A percentile compares a stretch with the other conserved stretches of the same genome.
Conservation (phyloP, 1,140 invertebrate genomes). For the Nixonia krombeini region DNA sequence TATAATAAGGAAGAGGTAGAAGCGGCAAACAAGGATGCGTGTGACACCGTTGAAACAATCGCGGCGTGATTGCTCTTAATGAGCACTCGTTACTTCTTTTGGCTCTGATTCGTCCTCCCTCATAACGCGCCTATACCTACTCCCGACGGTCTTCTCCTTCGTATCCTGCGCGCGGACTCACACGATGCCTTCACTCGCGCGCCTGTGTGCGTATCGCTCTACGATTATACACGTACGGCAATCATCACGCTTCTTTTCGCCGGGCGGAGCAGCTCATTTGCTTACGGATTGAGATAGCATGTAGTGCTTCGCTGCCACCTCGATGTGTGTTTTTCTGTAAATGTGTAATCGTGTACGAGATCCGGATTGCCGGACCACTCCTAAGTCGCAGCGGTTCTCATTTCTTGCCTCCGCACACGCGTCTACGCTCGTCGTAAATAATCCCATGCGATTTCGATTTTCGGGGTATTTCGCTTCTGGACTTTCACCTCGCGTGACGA, state of each 20-base stretch:
- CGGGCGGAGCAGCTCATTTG: constrained; percentile 63
- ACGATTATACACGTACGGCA: constrained; percentile 42
- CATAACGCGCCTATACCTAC: constrained; percentile 9
- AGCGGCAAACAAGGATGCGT: constrained; percentile 55
- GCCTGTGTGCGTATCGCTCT: constrained; percentile 16
- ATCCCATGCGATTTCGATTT: too few species aligned
- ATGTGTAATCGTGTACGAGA: constrained; percentile 57
- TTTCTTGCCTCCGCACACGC: too few species aligned
- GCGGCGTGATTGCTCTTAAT: constrained; percentile 68
- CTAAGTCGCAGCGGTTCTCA: constrained; percentile 50
- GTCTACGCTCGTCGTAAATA: too few species aligned
- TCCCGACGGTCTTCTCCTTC: constrained; percentile 1
- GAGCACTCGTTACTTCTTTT: constrained; percentile 68
- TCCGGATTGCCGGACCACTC: constrained; percentile 61
- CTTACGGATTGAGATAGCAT: constrained; percentile 68
- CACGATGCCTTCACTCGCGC: constrained; percentile 10
- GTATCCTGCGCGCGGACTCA: constrained; percentile 6
- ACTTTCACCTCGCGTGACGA: too few species aligned
- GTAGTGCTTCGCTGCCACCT: constrained; percentile 59
- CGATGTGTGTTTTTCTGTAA: constrained; percentile 62
- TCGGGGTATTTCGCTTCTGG: too few species aligned
- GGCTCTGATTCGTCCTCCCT: constrained; percentile 62
- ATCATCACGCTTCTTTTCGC: constrained; percentile 55
- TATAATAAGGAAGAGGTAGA: constrained; percentile 61
- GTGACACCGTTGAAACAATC: constrained; percentile 69